Evolutionary conservation across 2,113 vertebrate genomes (phyloP).

Genomic region (Lampris incognitus): DNA sequence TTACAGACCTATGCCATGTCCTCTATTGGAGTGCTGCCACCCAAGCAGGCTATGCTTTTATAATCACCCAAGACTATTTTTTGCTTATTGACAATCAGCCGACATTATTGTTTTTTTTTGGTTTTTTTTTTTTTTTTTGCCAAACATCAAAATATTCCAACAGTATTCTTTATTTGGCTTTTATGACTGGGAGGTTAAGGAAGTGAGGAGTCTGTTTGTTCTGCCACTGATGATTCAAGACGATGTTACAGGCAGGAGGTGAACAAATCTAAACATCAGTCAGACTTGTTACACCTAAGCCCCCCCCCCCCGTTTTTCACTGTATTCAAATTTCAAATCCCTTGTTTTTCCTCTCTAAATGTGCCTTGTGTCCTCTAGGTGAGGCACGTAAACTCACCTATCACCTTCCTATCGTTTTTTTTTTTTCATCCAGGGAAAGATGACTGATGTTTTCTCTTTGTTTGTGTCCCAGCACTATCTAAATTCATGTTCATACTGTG

Average conservation of each 20-base stretch:
- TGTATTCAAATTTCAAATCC: constrained; percentile 37
- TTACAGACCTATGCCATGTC: constrained; percentile 39
- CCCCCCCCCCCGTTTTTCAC: constrained; percentile 47
- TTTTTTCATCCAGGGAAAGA: constrained; percentile 12
- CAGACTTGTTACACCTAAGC: constrained; percentile 23
- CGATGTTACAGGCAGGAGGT: constrained; percentile 14
- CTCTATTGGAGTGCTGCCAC: constrained; percentile 20
- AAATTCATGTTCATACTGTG: not conserved
- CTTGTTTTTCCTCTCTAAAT: constrained; percentile 35
- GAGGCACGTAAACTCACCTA: constrained; percentile 57
- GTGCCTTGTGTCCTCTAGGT: constrained; percentile 49
- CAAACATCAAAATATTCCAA: constrained; percentile 29
- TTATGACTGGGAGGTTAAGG: not conserved
- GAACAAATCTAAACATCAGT: constrained; percentile 15
- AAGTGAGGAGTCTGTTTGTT: constrained; percentile 15
- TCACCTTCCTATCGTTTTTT: constrained; percentile 1
- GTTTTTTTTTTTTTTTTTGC: constrained; percentile 35
- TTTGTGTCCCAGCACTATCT: not conserved
- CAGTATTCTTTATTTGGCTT: constrained; percentile 54
- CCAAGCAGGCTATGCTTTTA: constrained; percentile 24
- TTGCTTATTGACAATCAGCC: constrained; percentile 76
- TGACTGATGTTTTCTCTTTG: constrained; percentile 2
- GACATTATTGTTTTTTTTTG: constrained; percentile 33
- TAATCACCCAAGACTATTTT: constrained; percentile 28
- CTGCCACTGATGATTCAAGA: not conserved